Evolutionary conservation across 2,113 vertebrate species (phyloP).

Genomic region (Equus przewalskii): DNA sequence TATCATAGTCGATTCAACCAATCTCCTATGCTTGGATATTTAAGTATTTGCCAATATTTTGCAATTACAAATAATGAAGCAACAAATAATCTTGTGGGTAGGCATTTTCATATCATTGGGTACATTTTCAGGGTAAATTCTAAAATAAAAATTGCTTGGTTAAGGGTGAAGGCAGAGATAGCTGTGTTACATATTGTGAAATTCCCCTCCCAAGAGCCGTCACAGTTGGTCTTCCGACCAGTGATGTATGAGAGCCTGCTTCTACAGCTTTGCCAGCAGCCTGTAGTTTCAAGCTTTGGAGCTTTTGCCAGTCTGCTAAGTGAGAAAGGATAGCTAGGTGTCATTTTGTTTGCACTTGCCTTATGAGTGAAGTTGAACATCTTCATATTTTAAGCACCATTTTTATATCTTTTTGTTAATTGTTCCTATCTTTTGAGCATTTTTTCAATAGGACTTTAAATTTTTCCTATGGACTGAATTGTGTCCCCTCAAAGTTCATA

Average conservation of each 20-base stretch:
- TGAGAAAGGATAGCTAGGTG: neutral
- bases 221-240: neutral
- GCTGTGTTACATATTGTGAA: neutral
- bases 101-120: neutral
- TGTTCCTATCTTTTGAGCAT: neutral
- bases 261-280: neutral
- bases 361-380: neutral
- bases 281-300: neutral
- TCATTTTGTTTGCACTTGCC: neutral
- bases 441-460: neutral
- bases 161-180: neutral
- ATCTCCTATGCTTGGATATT: neutral
- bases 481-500: neutral
- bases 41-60: conserved; percentile 20
- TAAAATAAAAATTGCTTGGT: conserved; percentile 39
- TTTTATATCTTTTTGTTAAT: neutral
- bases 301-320: neutral
- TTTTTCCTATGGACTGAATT: neutral
- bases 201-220: neutral
- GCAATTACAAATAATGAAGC: neutral
- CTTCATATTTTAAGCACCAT: neutral
- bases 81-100: neutral
- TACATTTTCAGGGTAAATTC: conserved; percentile 15
- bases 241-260: neutral
- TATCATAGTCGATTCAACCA: neutral